Conservation (phyloP, 2,797 vertebrate species). For the Darevskia mixta region DNA sequence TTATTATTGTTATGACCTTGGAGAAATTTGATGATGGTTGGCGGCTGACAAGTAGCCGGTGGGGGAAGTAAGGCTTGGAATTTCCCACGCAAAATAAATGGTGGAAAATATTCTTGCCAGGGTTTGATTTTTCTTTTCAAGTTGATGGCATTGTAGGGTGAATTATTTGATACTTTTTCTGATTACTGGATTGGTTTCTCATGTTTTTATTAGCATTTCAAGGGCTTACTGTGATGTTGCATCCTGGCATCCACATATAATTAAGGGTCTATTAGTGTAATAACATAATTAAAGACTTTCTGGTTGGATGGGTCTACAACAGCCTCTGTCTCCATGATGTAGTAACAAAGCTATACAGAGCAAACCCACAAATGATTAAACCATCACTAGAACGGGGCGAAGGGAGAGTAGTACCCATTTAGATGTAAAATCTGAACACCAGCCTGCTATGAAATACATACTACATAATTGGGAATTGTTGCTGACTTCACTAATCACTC, state of each 20-base stretch:
- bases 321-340: neutral
- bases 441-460: neutral
- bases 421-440: neutral
- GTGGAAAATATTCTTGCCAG: conserved; percentile 63
- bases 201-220: conserved; percentile 64
- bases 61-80: conserved; percentile 62
- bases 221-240: conserved; percentile 65
- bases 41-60: conserved; percentile 36
- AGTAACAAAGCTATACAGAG: neutral
- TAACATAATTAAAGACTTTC: conserved; percentile 68
- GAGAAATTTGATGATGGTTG: neutral
- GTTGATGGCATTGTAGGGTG: conserved; percentile 51
- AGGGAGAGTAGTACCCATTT: rapidly evolving
- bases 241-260: conserved; percentile 50
- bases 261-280: conserved; percentile 62
- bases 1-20: conserved; percentile 62
- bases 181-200: conserved; percentile 63
- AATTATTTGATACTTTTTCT: conserved; percentile 65
- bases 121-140: conserved; percentile 53
- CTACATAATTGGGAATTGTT: neutral
- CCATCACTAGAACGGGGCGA: neutral
- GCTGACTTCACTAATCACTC: neutral
- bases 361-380: neutral
- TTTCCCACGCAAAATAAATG: conserved; percentile 61
- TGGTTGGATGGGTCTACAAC: conserved; percentile 14